Base-by-base conservation (phyloP, 2,888 invertebrate genomes). In the Yponomeuta evonymella region DNA sequence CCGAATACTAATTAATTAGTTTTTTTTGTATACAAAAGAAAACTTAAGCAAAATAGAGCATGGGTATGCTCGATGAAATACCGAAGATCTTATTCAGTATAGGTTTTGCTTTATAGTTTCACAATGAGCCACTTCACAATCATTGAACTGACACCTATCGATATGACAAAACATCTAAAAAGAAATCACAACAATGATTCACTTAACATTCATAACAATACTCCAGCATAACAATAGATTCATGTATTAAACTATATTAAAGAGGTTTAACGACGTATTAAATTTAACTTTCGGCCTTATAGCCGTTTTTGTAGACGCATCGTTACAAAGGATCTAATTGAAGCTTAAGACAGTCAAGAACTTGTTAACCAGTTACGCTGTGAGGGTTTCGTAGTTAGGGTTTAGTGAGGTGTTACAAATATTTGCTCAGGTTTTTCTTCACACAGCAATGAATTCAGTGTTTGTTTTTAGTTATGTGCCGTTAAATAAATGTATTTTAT, bases 271-370 rank as follows among this genome's bases (percentile, higher is more conserved):
- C 83, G 86, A 86, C 80, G 84, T 86, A 83, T 85, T 88, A 85
- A 89, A 90, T 90, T 89, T 84, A 79, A 86, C 51, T 84, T 85
- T 83, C 78, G 78, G 79, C 82, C 80, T 81, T 84, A 75, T 83
- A 81, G 85, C 82, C 81, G 79, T 86, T 85, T 84, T 84, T 82
- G 81, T 87, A 43, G 70, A 67, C 71, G 69, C 51, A 4, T 77
- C 79, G 75, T 79, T 80, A 91, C 91, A 92, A 92, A 92, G 88
- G 91, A 80, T 86, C 88, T 92, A 92, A 92, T 92, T 92, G 91
- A 87, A 87, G 87, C 81, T 86, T 86, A 89, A 89, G 12, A 87
- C 89, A 86, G 87, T 87, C 43, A 85, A 79, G 79, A 84, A 5
- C 15, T 2, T 3, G 12, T 1, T 15, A 58, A 58, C 51, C 51